These are phyloP conservation scores for Paratilapia polleni DNA, from an alignment of 2,113 vertebrate genomes.

Conservation along the genomic window DNA sequence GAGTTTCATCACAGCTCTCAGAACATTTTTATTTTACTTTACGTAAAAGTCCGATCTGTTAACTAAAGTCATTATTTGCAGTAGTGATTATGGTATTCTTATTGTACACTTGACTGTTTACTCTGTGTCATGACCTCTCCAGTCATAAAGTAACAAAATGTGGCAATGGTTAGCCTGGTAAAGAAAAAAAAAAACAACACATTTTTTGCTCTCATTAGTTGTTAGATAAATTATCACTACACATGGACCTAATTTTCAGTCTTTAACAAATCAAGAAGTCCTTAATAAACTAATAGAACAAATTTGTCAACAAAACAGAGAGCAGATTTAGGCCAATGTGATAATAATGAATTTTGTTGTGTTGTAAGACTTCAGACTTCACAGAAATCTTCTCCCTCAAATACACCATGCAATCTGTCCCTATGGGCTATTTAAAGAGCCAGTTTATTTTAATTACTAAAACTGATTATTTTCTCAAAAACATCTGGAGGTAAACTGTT, in stretches of 20 bases:
- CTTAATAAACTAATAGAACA: neutral
- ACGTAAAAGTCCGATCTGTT: neutral
- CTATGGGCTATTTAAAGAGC: neutral
- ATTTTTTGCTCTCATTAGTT: neutral
- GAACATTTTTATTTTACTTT: neutral
- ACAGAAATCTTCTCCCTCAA: neutral
- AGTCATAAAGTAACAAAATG: neutral
- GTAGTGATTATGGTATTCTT: neutral
- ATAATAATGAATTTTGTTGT: neutral
- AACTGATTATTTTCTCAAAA: neutral
- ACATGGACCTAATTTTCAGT: neutral
- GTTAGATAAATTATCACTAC: neutral
- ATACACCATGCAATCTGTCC: neutral
- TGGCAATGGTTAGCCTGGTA: neutral
- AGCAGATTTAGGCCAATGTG: neutral
- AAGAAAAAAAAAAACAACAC: neutral
- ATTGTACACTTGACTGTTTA: neutral
- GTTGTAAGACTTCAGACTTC: fast-evolving
- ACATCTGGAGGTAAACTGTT: neutral
- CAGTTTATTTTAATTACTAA: neutral
- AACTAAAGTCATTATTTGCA: neutral
- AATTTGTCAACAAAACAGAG: neutral
- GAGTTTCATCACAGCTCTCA: neutral
- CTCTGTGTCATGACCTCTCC: neutral
- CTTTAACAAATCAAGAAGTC: neutral